These are phyloP conservation scores for Calypte anna DNA, from an alignment of 2,113 vertebrate species.

Conservation along the genomic window DNA sequence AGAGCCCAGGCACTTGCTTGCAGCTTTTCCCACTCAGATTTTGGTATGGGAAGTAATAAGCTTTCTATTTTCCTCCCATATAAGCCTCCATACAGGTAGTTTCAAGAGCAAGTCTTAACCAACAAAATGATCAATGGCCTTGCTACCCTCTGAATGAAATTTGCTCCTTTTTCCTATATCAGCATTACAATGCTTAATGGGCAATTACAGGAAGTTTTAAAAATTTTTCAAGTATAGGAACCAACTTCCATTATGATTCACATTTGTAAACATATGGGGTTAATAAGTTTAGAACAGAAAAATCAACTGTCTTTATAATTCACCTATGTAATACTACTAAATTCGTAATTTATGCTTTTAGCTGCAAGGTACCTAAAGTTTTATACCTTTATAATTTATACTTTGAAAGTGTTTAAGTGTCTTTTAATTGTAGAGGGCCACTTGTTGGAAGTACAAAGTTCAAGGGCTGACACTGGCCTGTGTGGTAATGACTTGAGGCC, in stretches of 20 bases:
- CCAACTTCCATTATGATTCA: neutral
- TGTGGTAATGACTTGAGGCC: neutral
- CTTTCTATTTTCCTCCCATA: neutral
- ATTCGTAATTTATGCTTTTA: slow-evolving; percentile 5
- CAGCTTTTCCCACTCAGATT: neutral
- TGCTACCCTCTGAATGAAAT: neutral
- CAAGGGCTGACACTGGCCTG: neutral
- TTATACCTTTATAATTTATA: slow-evolving; percentile 6
- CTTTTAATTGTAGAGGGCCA: neutral
- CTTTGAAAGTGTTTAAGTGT: neutral
- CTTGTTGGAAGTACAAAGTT: neutral
- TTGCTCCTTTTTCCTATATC: neutral
- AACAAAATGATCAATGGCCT: neutral
- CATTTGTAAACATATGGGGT: neutral
- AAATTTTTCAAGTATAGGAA: neutral
- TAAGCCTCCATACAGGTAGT: neutral
- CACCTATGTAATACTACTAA: neutral
- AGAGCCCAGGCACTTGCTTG: neutral
- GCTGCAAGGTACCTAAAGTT: slow-evolving; percentile 1
- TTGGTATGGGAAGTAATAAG: neutral
- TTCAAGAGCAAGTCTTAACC: neutral
- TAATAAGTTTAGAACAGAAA: neutral
- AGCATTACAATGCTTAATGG: neutral
- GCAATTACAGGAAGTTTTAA: neutral
- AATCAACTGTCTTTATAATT: neutral